A percentile compares a stretch with the other conserved stretches of the same genome.
phyloP scores from a whole-genome alignment of 2,888 invertebrate genomes.

The Drosophila suboccidentalis region DNA sequence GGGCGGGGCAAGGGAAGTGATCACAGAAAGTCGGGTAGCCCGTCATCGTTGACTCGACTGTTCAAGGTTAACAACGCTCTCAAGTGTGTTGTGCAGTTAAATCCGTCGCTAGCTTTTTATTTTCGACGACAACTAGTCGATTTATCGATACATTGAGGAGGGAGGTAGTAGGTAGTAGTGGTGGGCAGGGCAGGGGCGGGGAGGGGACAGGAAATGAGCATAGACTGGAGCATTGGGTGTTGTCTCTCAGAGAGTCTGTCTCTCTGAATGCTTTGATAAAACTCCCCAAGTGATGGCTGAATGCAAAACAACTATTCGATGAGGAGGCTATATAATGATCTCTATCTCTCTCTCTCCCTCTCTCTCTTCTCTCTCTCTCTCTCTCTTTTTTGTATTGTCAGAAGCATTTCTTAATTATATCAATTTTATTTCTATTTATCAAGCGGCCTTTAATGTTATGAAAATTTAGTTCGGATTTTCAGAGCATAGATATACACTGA shows the following conservation, averaged over 20 bases:
- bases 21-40: slow-evolving; percentile 36
- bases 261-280: background rate
- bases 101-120: slow-evolving; percentile 22
- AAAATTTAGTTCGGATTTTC: no score
- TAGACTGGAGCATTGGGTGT: slow-evolving; percentile 17
- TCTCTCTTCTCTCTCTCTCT: background rate
- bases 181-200: background rate
- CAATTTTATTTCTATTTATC: no score
- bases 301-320: slow-evolving; percentile 11
- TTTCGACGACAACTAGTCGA: slow-evolving; percentile 5
- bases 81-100: slow-evolving; percentile 17
- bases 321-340: slow-evolving; percentile 1
- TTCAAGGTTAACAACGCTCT: slow-evolving; percentile 67
- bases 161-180: no score
- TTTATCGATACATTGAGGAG: no score
- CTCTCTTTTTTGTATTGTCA: no score
- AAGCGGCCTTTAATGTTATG: no score
- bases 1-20: slow-evolving; percentile 1
- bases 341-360: background rate
- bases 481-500: no score
- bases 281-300: slow-evolving; percentile 4
- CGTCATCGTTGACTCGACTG: slow-evolving; percentile 42
- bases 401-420: no score
- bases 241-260: slow-evolving; percentile 14
- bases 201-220: slow-evolving; percentile 8